Base-by-base conservation (phyloP, 1,140 invertebrate species). In the Acromyrmex charruanus region DNA sequence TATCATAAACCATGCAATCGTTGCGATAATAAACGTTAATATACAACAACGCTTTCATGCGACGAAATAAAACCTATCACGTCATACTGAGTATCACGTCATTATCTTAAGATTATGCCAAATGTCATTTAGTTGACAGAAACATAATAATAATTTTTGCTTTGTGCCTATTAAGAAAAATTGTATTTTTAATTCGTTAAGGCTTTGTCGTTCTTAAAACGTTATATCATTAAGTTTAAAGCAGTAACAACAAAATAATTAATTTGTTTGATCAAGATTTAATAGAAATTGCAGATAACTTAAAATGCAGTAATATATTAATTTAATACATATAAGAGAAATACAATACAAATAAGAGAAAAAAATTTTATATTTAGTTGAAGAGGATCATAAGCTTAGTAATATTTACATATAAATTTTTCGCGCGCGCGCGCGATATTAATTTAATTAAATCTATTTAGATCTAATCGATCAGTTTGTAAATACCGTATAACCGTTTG, bases 381-480 rank as follows among this genome's bases (percentile, higher is more conserved):
- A 44, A 44, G 39, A 44, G 10, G 9, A 9, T 44, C 9, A 44
- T 44, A 0, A 10, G 39, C 39, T 44, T 44, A 44, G 1, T 44
- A 44, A 44, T 10, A 44, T 44, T 44, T 44, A 44, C 3, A 44
- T 44, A 2, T 44, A 44, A 44, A 44, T 44, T 44, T 44, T 44
- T 44, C 1, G 7, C 28, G 28, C 28, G 28, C 28, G 28, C 28
- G 28, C 28, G 28, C 28, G 2, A 44, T 44, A 51, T 51, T 51
- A 51, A 51, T 31, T 55, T 55, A 25, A 63, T 44, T 44, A 44
- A 44, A 44, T 79, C 55, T 89, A 12, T 79, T 55, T 87, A 81
- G 77, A 88, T 87, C 44, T 69, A 44, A 90, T 86, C 77, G 66
- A 88, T 91, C 49, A 65, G 80, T 90, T 88, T 88, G 72, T 84